phyloP scores from a whole-genome alignment of 2,888 invertebrate genomes.

The Caenorhabditis zanzibari region DNA sequence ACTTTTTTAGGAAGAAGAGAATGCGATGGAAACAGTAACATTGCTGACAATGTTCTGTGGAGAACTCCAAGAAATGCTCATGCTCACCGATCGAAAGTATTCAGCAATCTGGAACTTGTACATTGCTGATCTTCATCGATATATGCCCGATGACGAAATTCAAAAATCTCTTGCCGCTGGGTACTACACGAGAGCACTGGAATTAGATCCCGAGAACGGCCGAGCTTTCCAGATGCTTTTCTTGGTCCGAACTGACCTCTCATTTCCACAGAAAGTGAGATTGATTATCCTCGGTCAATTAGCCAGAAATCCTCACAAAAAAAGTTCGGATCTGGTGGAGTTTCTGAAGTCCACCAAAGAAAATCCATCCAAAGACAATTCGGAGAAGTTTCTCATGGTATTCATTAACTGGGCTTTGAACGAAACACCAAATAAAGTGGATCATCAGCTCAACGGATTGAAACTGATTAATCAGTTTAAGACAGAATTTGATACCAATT shows the following conservation, averaged over 20 bases:
- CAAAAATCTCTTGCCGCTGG: slow-evolving; percentile 18
- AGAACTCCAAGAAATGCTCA: slow-evolving; percentile 50
- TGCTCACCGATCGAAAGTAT: slow-evolving; percentile 20
- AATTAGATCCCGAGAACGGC: slow-evolving; percentile 26
- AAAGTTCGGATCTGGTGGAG: slow-evolving; percentile 12
- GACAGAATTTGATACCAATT: background rate
- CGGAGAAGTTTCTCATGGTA: slow-evolving; percentile 13
- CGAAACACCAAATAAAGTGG: slow-evolving; percentile 1
- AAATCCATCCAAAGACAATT: background rate
- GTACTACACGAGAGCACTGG: slow-evolving; percentile 38
- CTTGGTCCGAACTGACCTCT: background rate
- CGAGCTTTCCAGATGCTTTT: slow-evolving; percentile 41
- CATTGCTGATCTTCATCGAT: slow-evolving; percentile 61
- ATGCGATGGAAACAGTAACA: slow-evolving; percentile 17
- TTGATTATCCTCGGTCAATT: slow-evolving; percentile 37
- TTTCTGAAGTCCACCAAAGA: background rate
- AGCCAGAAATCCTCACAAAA: slow-evolving; percentile 34
- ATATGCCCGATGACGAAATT: slow-evolving; percentile 42
- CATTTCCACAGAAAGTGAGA: slow-evolving; percentile 10
- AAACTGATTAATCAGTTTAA: slow-evolving; percentile 22
- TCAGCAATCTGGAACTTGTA: slow-evolving; percentile 33
- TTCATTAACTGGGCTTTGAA: slow-evolving; percentile 36
- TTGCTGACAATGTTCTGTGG: slow-evolving; percentile 57
- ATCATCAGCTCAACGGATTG: slow-evolving; percentile 23
- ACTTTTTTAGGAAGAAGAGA: slow-evolving; percentile 29